Evolutionary conservation across 2,797 vertebrate species (phyloP).

Genomic region (Gambusia yucatana): DNA sequence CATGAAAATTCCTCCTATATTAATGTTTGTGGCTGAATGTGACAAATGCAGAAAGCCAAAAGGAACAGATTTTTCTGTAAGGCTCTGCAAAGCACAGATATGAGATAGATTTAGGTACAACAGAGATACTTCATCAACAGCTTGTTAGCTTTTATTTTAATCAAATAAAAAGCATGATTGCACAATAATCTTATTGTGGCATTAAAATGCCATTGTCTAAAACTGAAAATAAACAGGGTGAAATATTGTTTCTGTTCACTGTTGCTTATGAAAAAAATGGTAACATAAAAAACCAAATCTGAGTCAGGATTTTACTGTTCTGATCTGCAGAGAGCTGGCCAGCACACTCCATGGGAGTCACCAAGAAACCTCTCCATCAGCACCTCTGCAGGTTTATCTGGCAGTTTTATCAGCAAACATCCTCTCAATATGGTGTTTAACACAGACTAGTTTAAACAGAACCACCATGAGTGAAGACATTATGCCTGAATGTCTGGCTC

Average conservation of each 20-base stretch:
- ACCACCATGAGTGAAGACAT: conserved; percentile 71
- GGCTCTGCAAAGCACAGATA: conserved; percentile 38
- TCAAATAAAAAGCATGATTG: not conserved
- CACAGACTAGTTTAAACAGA: conserved; percentile 72
- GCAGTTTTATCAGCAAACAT: conserved; percentile 67
- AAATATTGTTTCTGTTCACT: conserved; percentile 1
- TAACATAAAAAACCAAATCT: conserved; percentile 26
- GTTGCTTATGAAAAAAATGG: conserved; percentile 15
- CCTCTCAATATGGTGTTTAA: conserved; percentile 74
- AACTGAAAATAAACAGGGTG: not conserved
- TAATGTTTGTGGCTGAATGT: not conserved
- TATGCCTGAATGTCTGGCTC: conserved; percentile 61
- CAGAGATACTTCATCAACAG: conserved; percentile 61
- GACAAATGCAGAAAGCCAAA: not conserved
- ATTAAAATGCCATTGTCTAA: not conserved
- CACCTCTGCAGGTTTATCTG: conserved; percentile 11
- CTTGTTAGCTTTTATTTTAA: conserved; percentile 20
- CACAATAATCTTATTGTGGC: too few relatives aligned
- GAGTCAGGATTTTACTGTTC: conserved; percentile 40
- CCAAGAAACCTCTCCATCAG: conserved; percentile 38
- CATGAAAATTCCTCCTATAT: not conserved
- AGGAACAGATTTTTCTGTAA: not conserved
- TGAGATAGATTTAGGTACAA: conserved; percentile 59
- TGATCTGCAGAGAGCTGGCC: conserved; percentile 12
- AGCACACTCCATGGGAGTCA: conserved; percentile 39